Evolutionary conservation across 2,888 invertebrate species (phyloP).

Genomic region (Cerastis leucographa): DNA sequence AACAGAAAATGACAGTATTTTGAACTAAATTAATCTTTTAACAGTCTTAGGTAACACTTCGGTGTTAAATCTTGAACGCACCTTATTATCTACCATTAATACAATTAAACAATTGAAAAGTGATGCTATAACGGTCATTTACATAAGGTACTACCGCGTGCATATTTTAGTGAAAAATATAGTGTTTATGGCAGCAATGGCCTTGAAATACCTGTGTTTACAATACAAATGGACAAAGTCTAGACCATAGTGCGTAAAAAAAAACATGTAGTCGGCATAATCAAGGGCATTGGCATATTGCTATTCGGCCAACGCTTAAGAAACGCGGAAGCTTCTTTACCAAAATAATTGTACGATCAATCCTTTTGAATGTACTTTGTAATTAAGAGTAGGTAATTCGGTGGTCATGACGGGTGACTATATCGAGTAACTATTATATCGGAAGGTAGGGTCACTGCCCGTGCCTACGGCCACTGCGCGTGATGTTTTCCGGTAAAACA

Average conservation of each 20-base stretch:
- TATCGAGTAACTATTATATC: background rate
- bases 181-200: constrained; percentile 6
- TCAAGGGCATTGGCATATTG: constrained; percentile 46
- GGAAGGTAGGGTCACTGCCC: constrained; percentile 5
- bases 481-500: constrained; percentile 37
- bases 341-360: constrained; percentile 43
- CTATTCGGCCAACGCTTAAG: constrained; percentile 35
- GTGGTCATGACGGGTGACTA: constrained; percentile 10
- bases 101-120: too few species aligned
- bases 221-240: constrained; percentile 36
- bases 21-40: background rate
- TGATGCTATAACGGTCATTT: background rate
- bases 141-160: background rate
- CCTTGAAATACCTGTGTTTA: constrained; percentile 48
- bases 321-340: constrained; percentile 48
- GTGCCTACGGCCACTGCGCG: background rate
- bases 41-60: background rate
- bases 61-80: background rate
- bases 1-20: too few species aligned
- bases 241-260: constrained; percentile 30
- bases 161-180: constrained; percentile 10
- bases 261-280: constrained; percentile 11
- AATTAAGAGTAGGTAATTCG: constrained; percentile 37
- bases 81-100: background rate
- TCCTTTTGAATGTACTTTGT: constrained; percentile 23